These are phyloP conservation scores for Oriolus oriolus DNA, from an alignment of 2,113 vertebrate species.

Conservation along the genomic window DNA sequence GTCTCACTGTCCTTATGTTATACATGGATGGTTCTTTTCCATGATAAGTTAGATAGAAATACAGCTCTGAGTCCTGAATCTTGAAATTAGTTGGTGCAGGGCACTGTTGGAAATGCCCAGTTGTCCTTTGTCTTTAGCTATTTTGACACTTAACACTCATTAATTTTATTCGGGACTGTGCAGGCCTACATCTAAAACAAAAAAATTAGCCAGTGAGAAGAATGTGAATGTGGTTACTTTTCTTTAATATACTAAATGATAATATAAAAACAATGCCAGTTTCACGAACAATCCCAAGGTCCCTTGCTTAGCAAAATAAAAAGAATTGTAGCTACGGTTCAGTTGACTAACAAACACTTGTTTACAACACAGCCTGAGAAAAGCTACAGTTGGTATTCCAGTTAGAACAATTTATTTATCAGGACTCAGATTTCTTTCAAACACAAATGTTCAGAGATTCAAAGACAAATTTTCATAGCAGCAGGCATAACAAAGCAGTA, in stretches of 20 bases:
- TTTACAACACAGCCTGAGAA: neutral
- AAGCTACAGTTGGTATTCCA: neutral
- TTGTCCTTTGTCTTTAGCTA: neutral
- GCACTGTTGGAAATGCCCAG: neutral
- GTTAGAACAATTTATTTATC: slow-evolving; percentile 62
- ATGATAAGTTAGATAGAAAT: neutral
- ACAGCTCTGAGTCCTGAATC: neutral
- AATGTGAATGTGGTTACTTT: neutral
- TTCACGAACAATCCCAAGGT: neutral
- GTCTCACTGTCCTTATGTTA: neutral
- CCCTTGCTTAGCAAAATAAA: neutral
- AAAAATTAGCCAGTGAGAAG: neutral
- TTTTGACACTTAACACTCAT: neutral
- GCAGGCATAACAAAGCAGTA: neutral
- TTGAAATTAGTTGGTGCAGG: neutral
- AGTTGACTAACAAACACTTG: neutral
- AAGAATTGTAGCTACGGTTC: neutral
- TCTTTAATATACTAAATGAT: neutral
- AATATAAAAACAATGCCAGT: neutral
- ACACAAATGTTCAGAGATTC: neutral
- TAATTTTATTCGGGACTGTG: neutral
- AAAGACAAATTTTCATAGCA: neutral
- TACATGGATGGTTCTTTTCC: neutral
- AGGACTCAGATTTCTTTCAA: slow-evolving; percentile 51
- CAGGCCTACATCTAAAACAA: neutral